Evolutionary conservation across 2,113 vertebrate species (phyloP).

Genomic region (Saiga tatarica): DNA sequence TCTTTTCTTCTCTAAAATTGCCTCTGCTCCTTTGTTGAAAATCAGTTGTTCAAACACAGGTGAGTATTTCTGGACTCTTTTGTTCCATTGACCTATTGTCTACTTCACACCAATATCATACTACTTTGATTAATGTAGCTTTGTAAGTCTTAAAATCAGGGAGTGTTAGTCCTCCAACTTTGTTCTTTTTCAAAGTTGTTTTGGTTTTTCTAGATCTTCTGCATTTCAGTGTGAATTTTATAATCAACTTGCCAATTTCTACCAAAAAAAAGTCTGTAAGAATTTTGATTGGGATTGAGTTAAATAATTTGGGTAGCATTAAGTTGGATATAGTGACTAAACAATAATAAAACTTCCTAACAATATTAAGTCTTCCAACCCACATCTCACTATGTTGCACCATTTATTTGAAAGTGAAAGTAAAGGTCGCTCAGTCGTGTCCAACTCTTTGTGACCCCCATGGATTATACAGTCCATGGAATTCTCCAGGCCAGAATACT

Average conservation of each 20-base stretch:
- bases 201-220: neutral
- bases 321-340: neutral
- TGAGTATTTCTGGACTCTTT: neutral
- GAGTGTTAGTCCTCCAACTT: neutral
- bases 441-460: neutral
- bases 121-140: neutral
- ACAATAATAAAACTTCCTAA: neutral
- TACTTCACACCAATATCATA: neutral
- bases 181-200: neutral
- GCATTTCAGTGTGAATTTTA: neutral
- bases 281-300: neutral
- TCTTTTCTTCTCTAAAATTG: conserved; percentile 41
- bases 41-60: neutral
- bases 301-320: neutral
- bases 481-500: neutral
- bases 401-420: neutral
- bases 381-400: neutral
- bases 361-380: neutral
- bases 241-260: neutral
- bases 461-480: neutral
- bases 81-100: neutral
- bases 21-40: neutral
- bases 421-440: neutral
- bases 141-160: conserved; percentile 18
- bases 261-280: neutral